These are phyloP conservation scores for Crossocerus cetratus DNA, from an alignment of 2,888 invertebrate species.

Conservation along the genomic window DNA sequence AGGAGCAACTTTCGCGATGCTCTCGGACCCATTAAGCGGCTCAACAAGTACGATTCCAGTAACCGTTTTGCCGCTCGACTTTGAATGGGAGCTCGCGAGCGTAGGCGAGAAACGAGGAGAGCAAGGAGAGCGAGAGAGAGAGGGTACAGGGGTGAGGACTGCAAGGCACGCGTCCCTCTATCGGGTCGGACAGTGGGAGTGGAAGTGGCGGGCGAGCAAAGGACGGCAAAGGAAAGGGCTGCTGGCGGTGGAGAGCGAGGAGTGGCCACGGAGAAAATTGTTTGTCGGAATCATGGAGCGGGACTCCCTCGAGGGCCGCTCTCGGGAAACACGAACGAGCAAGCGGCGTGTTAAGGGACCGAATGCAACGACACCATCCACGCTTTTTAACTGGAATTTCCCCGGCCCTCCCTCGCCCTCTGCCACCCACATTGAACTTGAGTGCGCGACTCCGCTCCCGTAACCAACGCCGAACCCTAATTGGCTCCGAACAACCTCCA, in stretches of 20 bases:
- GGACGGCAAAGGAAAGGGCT: neutral
- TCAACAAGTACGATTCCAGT: constrained; percentile 71
- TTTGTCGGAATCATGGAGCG: constrained; percentile 35
- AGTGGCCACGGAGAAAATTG: constrained; percentile 41
- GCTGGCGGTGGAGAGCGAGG: neutral
- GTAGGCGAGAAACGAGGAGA: no score
- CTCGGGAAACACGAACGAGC: constrained; percentile 32
- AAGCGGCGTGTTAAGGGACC: constrained; percentile 34
- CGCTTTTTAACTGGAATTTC: constrained; percentile 39
- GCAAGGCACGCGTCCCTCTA: constrained; percentile 1
- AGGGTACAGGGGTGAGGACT: constrained; percentile 11
- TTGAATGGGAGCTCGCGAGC: constrained; percentile 38
- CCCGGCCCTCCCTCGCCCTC: neutral
- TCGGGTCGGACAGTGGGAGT: neutral
- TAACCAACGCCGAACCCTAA: no score
- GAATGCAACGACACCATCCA: constrained; percentile 32
- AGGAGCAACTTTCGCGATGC: constrained; percentile 68
- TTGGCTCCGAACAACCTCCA: no score
- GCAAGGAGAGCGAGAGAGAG: no score
- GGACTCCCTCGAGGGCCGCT: constrained; percentile 8
- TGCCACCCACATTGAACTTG: neutral
- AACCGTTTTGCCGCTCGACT: constrained; percentile 49
- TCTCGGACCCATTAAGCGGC: constrained; percentile 70
- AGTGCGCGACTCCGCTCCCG: no score
- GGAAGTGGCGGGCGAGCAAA: neutral